These are phyloP conservation scores for Anoplius nigerrimus DNA, from an alignment of 2,888 invertebrate genomes.

Conservation along the genomic window DNA sequence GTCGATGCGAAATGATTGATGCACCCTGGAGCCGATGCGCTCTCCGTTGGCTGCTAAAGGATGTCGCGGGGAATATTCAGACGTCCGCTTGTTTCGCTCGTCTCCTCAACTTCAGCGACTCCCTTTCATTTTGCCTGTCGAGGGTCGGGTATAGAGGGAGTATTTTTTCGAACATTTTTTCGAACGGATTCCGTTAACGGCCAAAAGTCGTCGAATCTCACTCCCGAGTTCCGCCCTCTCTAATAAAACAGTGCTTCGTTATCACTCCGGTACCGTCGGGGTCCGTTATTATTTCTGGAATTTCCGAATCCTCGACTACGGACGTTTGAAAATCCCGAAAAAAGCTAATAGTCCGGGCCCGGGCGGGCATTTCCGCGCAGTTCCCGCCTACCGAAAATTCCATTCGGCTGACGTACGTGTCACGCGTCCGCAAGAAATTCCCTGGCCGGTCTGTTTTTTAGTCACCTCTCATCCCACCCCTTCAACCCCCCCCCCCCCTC, in stretches of 20 bases:
- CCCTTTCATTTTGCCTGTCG: too few relatives aligned
- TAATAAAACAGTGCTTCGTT: background rate
- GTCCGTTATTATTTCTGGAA: background rate
- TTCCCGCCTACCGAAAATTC: background rate
- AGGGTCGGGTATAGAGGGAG: too few relatives aligned
- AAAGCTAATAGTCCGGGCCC: background rate
- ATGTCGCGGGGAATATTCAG: too few relatives aligned
- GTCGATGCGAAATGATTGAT: slow-evolving; percentile 32
- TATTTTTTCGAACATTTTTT: too few relatives aligned
- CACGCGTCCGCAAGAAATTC: background rate
- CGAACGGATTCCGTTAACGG: background rate
- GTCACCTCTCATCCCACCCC: too few relatives aligned
- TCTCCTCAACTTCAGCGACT: too few relatives aligned
- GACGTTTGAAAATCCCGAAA: background rate
- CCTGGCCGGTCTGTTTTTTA: background rate
- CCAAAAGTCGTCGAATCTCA: background rate
- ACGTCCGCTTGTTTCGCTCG: too few relatives aligned
- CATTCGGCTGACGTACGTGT: too few relatives aligned
- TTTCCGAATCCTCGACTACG: background rate
- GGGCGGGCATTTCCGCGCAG: background rate
- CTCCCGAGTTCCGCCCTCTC: background rate
- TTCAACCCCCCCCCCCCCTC: too few relatives aligned
- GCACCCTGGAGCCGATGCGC: background rate
- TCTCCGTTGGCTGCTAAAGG: background rate
- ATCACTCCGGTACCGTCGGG: background rate